phyloP scores from a whole-genome alignment of 1,140 invertebrate species.

The Drosophila parvula region DNA sequence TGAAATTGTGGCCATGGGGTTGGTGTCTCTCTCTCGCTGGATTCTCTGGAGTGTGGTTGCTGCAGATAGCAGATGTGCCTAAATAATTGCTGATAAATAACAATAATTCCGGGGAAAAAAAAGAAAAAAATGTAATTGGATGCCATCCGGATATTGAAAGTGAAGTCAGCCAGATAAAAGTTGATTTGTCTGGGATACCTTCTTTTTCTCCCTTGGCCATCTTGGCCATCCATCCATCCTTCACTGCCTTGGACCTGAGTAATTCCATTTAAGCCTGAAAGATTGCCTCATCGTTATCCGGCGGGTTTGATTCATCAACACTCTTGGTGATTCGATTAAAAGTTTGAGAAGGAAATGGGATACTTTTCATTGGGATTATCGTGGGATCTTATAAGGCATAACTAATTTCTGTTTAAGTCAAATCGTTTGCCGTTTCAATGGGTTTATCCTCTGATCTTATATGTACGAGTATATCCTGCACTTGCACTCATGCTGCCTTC shows the following conservation, averaged over 20 bases:
- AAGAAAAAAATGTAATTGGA: conserved; percentile 40
- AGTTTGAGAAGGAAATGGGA: background rate
- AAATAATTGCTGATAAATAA: conserved; percentile 66
- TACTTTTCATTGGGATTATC: conserved; percentile 5
- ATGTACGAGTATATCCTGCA: too few relatives aligned
- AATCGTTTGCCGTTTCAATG: background rate
- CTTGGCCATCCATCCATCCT: conserved; percentile 4
- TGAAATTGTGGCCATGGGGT: conserved; percentile 38
- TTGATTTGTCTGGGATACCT: conserved; percentile 26
- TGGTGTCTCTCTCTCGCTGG: conserved; percentile 5
- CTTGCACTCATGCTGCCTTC: conserved; percentile 13
- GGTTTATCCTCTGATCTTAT: conserved; percentile 13
- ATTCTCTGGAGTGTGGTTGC: conserved; percentile 51
- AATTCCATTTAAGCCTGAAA: conserved; percentile 24
- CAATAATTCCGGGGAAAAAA: conserved; percentile 38
- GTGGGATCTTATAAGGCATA: background rate
- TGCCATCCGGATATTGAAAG: conserved; percentile 37
- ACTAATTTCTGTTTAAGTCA: background rate
- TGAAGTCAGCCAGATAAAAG: conserved; percentile 38
- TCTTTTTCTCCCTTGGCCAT: background rate
- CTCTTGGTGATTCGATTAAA: conserved; percentile 15
- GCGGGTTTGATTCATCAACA: conserved; percentile 2
- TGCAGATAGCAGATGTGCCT: conserved; percentile 58
- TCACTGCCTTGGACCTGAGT: conserved; percentile 7
- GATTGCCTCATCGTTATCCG: conserved; percentile 15